Base-by-base conservation (phyloP, 2,888 invertebrate species). In the Carcina quercana region DNA sequence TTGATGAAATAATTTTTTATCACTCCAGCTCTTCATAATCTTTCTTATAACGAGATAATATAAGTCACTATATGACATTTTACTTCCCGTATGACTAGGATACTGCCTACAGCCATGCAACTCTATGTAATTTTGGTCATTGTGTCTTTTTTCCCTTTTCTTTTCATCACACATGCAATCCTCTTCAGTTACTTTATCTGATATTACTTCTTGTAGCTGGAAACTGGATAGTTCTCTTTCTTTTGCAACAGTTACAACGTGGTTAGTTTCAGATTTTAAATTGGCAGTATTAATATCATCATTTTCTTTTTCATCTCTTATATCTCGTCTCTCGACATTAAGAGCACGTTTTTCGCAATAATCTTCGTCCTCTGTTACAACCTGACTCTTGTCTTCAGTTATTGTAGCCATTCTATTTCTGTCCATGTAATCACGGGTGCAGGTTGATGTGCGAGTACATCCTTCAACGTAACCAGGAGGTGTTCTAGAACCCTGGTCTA, bases 401-500 rank as follows among this genome's bases (percentile, higher is more conserved):
- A 45, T 15, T 15, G 62, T 53, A 1, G 57, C 54, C 38, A 60
- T 47, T 60, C 64, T 73, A 36, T 83, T 83, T 40, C 73, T 59
- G 15, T 76, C 55, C 64, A 74, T 61, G 37, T 48, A 68, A 21
- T 71, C 71, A 26, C 82, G 61, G 1, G 80, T 80, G 38, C 82
- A 83, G 1, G 82, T 83, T 6, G 74, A 79, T 21, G 79, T 83
- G 13, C 80, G 62, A 8, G 75, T 71, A 43, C 82, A 83, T 10
- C 78, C 79, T 14, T 73, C 74, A 2, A 82, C 80, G 41, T 73
- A 79, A 1, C 80, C 80, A 5, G 70, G 68, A 6, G 74, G 79
- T 6, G 79, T 82, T 35, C 64, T 57, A 2, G 72, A 64, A 1
- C 72, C 73, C 4, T 45, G 37, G 1, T 71, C 72, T 5, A 45